A percentile compares a stretch with the other conserved stretches of the same genome.
Conservation (phyloP, 1,140 invertebrate species). For the Belonocnema kinseyi region DNA sequence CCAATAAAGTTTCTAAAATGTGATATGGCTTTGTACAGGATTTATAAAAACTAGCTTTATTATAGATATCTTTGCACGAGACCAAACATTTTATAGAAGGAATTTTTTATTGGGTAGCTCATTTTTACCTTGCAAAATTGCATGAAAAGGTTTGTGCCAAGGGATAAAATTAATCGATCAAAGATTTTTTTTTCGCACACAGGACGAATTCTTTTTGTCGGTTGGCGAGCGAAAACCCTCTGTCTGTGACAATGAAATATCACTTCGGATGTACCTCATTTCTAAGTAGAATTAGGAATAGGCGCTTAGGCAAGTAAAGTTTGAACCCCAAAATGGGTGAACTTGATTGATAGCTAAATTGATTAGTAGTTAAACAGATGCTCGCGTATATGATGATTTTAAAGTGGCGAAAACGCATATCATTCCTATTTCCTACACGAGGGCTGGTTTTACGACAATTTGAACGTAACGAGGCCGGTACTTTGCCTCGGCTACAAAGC, state of each 20-base stretch:
- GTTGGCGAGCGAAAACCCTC: not conserved
- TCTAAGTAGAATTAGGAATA: constrained; percentile 16
- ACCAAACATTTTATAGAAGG: too few species aligned
- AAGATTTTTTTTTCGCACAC: not conserved
- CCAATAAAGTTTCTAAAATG: not conserved
- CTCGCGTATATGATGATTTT: constrained; percentile 6
- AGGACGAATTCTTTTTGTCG: constrained; percentile 11
- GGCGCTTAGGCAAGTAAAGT: not conserved
- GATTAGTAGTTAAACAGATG: constrained; percentile 10
- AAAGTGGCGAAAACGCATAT: not conserved
- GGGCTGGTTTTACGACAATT: constrained; percentile 29
- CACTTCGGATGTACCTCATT: constrained; percentile 29
- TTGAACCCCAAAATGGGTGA: not conserved
- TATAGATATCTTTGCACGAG: too few species aligned
- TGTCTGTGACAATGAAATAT: constrained; percentile 35
- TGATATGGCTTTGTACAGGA: too few species aligned
- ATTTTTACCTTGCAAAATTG: too few species aligned
- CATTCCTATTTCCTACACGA: constrained; percentile 16
- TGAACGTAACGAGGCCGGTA: constrained; percentile 1
- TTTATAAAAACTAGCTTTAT: too few species aligned
- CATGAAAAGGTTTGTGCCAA: not conserved
- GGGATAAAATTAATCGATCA: not conserved
- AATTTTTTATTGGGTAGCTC: too few species aligned
- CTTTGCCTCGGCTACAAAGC: not conserved
- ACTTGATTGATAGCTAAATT: not conserved